Base-by-base conservation (phyloP, 2,888 invertebrate species). In the Drosophila peninsularis region DNA sequence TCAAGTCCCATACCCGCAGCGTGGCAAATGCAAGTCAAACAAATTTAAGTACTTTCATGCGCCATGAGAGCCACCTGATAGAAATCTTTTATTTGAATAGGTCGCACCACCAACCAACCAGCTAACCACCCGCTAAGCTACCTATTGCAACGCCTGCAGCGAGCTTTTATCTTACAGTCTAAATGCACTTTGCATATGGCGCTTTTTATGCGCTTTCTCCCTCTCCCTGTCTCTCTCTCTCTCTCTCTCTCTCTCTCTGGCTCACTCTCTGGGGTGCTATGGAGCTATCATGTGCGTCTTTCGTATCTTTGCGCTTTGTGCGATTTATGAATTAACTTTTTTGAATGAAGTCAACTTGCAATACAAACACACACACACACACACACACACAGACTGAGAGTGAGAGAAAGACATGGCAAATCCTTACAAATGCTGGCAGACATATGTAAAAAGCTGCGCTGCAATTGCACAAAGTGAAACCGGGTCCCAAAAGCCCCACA, bases 11-110 rank as follows among this genome's bases (percentile, higher is more conserved):
- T 24, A 17, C 24, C 17, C 30, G 19, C 44, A 30, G 52, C 62
- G 53, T 37, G 71, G 72, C 75, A 57, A 74, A 68, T 65, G 77
- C 80, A 85, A 83, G 78, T 88, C 88, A 83, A 83, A 88, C 83
- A 83, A 82, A 80, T 88, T 85, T 82, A 85, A 88, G 88, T 88
- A 88, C 88, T 86, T 85, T 88, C 70, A 88, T 88, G 83, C 83
- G 79, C 76, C 76, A 80, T 76, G 85, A 88, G 86, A 85, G 88
- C 74, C 88, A 88, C 79, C 88, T 88, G 84, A 85, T 85, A 80
- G 83, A 78, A 85, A 85, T 88, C 88, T 85, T 85, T 85, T 88
- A 82, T 88, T 85, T 85, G 80, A 71, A 62, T 68, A 70, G 52
- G 44, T 54, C 39, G 42, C 61, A 54, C 27, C n/a, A 10, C 13